Conservation (phyloP, 2,888 invertebrate genomes). For the Taenaris catops region DNA sequence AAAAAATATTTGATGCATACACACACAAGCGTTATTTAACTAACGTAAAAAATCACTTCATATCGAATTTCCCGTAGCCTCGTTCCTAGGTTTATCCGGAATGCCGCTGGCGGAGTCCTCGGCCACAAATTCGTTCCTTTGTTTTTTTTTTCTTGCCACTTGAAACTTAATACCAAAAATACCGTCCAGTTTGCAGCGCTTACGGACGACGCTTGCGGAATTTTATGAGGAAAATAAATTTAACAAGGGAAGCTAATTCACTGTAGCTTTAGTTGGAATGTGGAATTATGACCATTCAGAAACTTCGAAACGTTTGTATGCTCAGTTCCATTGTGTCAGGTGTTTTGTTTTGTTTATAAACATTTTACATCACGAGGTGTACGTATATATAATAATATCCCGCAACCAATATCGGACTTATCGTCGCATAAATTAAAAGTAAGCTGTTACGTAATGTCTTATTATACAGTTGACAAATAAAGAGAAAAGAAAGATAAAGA, state of each 20-base stretch:
- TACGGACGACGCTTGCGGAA: conserved; percentile 18
- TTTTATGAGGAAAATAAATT: conserved; percentile 21
- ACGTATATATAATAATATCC: too few species aligned
- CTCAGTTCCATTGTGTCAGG: neutral
- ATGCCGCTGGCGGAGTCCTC: conserved; percentile 26
- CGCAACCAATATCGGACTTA: too few species aligned
- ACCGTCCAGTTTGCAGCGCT: conserved; percentile 27
- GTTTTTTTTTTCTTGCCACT: conserved; percentile 37
- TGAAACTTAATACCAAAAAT: conserved; percentile 45
- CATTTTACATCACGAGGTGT: too few species aligned
- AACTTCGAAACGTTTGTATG: neutral
- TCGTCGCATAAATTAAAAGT: too few species aligned
- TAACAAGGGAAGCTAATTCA: conserved; percentile 14
- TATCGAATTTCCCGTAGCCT: conserved; percentile 26
- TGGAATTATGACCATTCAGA: conserved; percentile 1
- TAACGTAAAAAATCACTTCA: conserved; percentile 3
- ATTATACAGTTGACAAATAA: too few species aligned
- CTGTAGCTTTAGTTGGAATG: conserved; percentile 5
- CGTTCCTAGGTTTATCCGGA: conserved; percentile 24
- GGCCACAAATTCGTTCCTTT: conserved; percentile 48
- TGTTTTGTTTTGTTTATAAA: too few species aligned
- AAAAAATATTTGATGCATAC: too few species aligned
- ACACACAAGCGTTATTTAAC: too few species aligned
- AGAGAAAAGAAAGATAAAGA: too few species aligned
- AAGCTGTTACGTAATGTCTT: too few species aligned